Percentiles rank a stretch among this genome's conserved stretches.
These are phyloP conservation scores for Vanessa atalanta DNA, from an alignment of 1,140 invertebrate genomes.

Conservation along the genomic window DNA sequence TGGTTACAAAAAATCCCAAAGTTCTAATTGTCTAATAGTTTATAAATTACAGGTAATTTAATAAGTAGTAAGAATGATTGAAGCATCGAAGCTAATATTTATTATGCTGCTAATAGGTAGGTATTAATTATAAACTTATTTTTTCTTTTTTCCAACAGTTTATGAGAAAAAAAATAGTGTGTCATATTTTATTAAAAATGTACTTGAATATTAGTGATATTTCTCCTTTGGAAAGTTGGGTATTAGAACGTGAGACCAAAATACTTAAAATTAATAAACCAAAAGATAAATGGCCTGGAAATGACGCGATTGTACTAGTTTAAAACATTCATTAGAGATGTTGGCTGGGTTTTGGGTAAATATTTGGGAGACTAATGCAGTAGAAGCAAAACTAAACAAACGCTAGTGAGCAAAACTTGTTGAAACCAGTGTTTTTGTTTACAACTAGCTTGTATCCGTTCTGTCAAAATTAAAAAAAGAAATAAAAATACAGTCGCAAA, in stretches of 20 bases:
- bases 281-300: conserved; percentile 1
- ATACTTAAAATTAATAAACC: conserved; percentile 9
- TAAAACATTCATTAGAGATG: conserved; percentile 1
- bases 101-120: neutral
- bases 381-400: neutral
- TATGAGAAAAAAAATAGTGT: conserved; percentile 1
- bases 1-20: neutral
- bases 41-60: conserved; percentile 8
- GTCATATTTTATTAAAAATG: conserved; percentile 6
- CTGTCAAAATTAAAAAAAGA: neutral
- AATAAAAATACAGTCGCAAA: neutral
- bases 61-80: neutral
- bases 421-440: neutral
- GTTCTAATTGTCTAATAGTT: conserved; percentile 1
- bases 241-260: conserved; percentile 15
- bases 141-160: neutral
- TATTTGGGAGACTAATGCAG: conserved; percentile 5
- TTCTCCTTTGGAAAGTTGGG: conserved; percentile 12
- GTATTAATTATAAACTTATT: neutral
- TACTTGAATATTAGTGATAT: conserved; percentile 1
- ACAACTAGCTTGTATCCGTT: neutral
- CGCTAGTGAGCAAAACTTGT: neutral
- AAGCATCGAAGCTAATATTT: neutral
- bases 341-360: neutral
- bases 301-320: conserved; percentile 9